Evolutionary conservation across 2,113 vertebrate species (phyloP).

Genomic region (Dromaius novaehollandiae): DNA sequence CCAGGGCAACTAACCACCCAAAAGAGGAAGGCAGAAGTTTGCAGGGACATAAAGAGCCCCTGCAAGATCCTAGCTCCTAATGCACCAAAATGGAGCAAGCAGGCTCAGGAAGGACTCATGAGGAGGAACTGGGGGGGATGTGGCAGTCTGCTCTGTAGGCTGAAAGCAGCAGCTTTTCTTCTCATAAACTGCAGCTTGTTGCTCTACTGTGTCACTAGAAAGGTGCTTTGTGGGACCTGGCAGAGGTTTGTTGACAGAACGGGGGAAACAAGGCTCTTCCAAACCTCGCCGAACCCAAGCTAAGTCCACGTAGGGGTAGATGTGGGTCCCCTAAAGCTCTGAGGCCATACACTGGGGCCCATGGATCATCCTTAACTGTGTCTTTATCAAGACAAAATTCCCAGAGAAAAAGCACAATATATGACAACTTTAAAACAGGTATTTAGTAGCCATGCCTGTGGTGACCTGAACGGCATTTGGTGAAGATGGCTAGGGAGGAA

Average conservation of each 20-base stretch:
- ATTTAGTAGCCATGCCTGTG: not conserved
- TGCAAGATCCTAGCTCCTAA: fast-evolving
- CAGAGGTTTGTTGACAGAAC: not conserved
- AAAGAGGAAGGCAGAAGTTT: not conserved
- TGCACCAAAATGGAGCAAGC: not conserved
- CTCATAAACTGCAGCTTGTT: not conserved
- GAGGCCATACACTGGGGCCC: not conserved
- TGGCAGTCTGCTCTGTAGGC: too few relatives aligned
- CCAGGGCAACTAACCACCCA: not conserved
- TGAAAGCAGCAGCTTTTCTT: not conserved
- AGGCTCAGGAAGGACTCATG: not conserved
- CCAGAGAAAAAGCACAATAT: not conserved
- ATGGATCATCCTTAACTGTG: not conserved
- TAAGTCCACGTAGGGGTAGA: not conserved
- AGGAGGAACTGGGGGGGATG: not conserved
- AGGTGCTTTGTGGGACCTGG: not conserved
- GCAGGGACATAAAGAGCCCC: not conserved
- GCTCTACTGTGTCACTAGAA: not conserved
- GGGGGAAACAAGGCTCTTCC: not conserved
- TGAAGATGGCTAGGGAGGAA: conserved; percentile 57
- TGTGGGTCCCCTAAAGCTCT: not conserved
- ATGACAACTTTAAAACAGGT: not conserved
- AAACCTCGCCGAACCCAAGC: not conserved
- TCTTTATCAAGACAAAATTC: not conserved
- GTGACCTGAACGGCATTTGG: conserved; percentile 32